Evolutionary conservation across 1,140 invertebrate species (phyloP).

Genomic region (Anthonomus grandis): DNA sequence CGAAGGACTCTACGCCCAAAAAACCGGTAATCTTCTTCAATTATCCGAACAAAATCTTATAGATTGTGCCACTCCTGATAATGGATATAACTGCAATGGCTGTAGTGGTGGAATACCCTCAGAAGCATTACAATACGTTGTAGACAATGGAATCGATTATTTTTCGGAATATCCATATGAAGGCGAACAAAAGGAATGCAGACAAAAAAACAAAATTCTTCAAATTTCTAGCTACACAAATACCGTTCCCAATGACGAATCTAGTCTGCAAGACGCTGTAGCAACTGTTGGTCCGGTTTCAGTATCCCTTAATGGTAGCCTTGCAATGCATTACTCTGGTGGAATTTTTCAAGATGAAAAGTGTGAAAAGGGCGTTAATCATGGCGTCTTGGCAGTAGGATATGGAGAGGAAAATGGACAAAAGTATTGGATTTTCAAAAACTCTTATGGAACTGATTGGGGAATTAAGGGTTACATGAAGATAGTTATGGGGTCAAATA

Average conservation of each 20-base stretch:
- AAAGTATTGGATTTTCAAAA: conserved; percentile 34
- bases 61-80: conserved; percentile 41
- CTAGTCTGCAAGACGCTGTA: conserved; percentile 4
- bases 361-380: conserved; percentile 21
- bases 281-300: conserved; percentile 76
- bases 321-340: conserved; percentile 21
- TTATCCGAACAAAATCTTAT: conserved; percentile 30
- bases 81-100: conserved; percentile 5
- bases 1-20: conserved; percentile 23
- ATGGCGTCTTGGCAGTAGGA: conserved; percentile 34
- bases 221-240: neutral
- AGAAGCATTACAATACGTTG: conserved; percentile 48
- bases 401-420: conserved; percentile 26
- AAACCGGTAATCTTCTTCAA: conserved; percentile 9
- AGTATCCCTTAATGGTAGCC: conserved; percentile 83
- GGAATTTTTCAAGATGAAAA: conserved; percentile 17
- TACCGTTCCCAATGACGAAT: conserved; percentile 39
- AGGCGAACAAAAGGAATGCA: conserved; percentile 15
- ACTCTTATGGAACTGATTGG: conserved; percentile 31
- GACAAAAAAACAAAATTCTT: neutral
- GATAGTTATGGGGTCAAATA: conserved; percentile 21
- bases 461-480: conserved; percentile 31
- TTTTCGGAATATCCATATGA: conserved; percentile 28
- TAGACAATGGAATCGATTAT: conserved; percentile 41
- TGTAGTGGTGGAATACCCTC: conserved; percentile 26